A percentile compares a stretch with the other conserved stretches of the same genome.
Conservation (phyloP, 2,888 invertebrate genomes). For the Salpingus planirostris region DNA sequence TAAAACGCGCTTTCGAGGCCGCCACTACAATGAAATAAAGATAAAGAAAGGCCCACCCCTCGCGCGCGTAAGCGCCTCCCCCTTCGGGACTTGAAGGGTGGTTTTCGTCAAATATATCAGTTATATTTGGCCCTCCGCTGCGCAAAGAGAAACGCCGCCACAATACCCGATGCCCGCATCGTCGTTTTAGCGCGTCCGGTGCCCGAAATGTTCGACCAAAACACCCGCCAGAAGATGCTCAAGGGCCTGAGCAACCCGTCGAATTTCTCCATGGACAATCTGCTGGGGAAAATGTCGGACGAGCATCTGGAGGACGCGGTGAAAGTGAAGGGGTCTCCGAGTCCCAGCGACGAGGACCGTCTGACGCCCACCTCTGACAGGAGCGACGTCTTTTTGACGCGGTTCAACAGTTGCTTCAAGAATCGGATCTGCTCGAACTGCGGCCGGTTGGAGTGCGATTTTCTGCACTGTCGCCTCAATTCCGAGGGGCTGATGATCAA, state of each 20-base stretch:
- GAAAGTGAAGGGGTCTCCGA: slow-evolving; percentile 17
- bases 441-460: slow-evolving; percentile 49
- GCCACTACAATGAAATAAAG: slow-evolving; percentile 23
- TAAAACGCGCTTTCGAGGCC: slow-evolving; percentile 16
- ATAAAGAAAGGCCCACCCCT: slow-evolving; percentile 24
- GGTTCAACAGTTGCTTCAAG: slow-evolving; percentile 36
- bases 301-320: slow-evolving; percentile 15
- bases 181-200: neutral
- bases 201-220: slow-evolving; percentile 32
- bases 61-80: slow-evolving; percentile 23
- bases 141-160: slow-evolving; percentile 18
- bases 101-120: slow-evolving; percentile 31
- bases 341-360: slow-evolving; percentile 14
- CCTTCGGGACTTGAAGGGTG: slow-evolving; percentile 33
- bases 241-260: slow-evolving; percentile 35
- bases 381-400: slow-evolving; percentile 23
- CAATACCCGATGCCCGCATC: no score
- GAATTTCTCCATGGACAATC: slow-evolving; percentile 40
- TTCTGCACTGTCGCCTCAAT: slow-evolving; percentile 32
- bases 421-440: slow-evolving; percentile 47
- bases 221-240: slow-evolving; percentile 37
- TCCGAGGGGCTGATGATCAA: slow-evolving; percentile 29
- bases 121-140: slow-evolving; percentile 19
- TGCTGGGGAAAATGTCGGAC: slow-evolving; percentile 30
- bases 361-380: no score